These are phyloP conservation scores for Geophilus truncorum DNA, from an alignment of 2,888 invertebrate species.

Conservation along the genomic window DNA sequence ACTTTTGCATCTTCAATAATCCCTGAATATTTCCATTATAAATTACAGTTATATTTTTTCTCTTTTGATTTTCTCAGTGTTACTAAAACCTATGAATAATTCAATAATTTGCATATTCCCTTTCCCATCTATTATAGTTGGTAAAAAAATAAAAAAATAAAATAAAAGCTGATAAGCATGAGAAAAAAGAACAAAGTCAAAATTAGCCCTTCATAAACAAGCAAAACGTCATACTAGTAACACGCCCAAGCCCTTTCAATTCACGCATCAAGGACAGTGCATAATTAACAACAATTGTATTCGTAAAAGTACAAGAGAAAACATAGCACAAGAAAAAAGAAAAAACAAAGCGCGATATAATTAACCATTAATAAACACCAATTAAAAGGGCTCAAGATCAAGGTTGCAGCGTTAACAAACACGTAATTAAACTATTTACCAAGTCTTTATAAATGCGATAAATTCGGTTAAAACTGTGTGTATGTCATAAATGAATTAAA, in stretches of 20 bases:
- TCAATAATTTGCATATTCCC: background rate
- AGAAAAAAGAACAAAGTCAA: slow-evolving; percentile 14
- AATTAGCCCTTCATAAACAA: slow-evolving; percentile 3
- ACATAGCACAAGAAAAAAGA: background rate
- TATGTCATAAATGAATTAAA: too few species aligned
- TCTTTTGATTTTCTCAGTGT: background rate
- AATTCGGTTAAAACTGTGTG: too few species aligned
- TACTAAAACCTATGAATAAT: background rate
- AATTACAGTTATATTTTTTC: too few species aligned
- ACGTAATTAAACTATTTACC: background rate
- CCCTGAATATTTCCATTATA: too few species aligned
- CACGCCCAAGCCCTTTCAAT: slow-evolving; percentile 9
- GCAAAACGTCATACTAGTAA: background rate
- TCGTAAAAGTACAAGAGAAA: background rate
- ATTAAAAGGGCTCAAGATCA: background rate
- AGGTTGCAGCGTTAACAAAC: background rate
- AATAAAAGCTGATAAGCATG: background rate
- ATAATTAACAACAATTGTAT: slow-evolving; percentile 16
- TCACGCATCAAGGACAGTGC: slow-evolving; percentile 21
- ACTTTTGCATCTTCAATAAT: too few species aligned
- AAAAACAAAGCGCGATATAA: background rate
- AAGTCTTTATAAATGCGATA: background rate
- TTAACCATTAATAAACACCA: background rate
- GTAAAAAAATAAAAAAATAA: too few species aligned
- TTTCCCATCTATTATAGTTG: slow-evolving; percentile 15